phyloP scores from a whole-genome alignment of 2,797 vertebrate species.

The Syngnathus acus region DNA sequence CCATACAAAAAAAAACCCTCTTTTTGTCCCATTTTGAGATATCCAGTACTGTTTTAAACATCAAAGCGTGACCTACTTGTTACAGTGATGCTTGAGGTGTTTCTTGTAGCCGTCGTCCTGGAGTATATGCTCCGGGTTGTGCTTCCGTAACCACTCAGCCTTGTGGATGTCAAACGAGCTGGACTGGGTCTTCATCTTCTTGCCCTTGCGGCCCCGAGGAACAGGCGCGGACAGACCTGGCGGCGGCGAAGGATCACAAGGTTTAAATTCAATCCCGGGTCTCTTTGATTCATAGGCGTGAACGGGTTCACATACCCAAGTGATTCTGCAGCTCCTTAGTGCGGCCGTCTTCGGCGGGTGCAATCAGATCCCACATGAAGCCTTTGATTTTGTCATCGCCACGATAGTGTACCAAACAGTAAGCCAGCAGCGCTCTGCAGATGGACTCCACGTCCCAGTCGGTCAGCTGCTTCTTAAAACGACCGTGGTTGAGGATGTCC shows the following conservation, averaged over 20 bases:
- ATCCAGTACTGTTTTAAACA: not conserved
- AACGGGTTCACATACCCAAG: conserved; percentile 66
- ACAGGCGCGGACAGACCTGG: conserved; percentile 92
- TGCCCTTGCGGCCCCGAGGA: conserved; percentile 94
- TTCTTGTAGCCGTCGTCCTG: conserved; percentile 99
- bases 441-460: conserved; percentile 94
- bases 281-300: not conserved
- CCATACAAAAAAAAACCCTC: not conserved
- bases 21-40: no score
- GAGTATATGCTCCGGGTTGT: conserved; percentile 95
- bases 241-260: not conserved
- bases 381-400: conserved; percentile 99
- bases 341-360: conserved; percentile 89
- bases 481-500: conserved; percentile 91
- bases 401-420: conserved; percentile 94
- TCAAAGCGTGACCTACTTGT: conserved; percentile 79
- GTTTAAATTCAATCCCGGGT: not conserved
- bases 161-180: conserved; percentile 98
- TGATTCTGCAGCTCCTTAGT: conserved; percentile 96
- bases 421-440: conserved; percentile 88
- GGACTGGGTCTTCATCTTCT: conserved; percentile 95
- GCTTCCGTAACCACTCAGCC: conserved; percentile 96
- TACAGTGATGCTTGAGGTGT: conserved; percentile 97
- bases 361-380: conserved; percentile 99
- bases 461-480: conserved; percentile 92